These are phyloP conservation scores for Sisor rabdophorus DNA, from an alignment of 2,113 vertebrate genomes.

Conservation along the genomic window DNA sequence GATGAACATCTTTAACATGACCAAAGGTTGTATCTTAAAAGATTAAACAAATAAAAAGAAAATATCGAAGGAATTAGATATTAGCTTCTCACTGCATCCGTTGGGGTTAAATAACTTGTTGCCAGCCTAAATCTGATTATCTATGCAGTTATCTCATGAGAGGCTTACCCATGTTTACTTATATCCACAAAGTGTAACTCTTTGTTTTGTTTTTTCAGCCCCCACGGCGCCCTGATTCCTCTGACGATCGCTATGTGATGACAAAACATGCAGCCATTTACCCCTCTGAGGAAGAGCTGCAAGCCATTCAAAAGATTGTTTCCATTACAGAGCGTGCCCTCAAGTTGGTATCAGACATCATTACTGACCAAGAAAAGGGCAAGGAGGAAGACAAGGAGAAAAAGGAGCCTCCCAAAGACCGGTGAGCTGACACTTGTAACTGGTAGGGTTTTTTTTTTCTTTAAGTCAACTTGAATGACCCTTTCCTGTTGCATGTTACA, in stretches of 20 bases:
- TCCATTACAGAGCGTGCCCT: constrained; percentile 96
- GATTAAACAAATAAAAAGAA: no score
- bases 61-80: no score
- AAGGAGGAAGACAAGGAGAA: constrained; percentile 88
- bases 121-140: no score
- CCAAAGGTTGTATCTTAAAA: no score
- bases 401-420: constrained; percentile 85
- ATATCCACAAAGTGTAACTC: no score
- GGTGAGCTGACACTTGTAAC: constrained; percentile 58
- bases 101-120: no score
- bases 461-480: background rate
- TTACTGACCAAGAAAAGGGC: constrained; percentile 86
- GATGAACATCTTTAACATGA: no score
- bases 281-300: constrained; percentile 93
- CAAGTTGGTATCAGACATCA: constrained; percentile 93
- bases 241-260: constrained; percentile 96
- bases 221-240: constrained; percentile 92
- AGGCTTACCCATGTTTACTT: background rate
- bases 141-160: no score
- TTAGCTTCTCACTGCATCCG: no score
- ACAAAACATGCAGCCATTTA: constrained; percentile 96
- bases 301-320: constrained; percentile 97
- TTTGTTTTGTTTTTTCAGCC: constrained; percentile 67
- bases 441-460: background rate
- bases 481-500: constrained; percentile 45